Evolutionary conservation across 2,888 invertebrate species (phyloP).

Genomic region (Aproaerema taeniolella): DNA sequence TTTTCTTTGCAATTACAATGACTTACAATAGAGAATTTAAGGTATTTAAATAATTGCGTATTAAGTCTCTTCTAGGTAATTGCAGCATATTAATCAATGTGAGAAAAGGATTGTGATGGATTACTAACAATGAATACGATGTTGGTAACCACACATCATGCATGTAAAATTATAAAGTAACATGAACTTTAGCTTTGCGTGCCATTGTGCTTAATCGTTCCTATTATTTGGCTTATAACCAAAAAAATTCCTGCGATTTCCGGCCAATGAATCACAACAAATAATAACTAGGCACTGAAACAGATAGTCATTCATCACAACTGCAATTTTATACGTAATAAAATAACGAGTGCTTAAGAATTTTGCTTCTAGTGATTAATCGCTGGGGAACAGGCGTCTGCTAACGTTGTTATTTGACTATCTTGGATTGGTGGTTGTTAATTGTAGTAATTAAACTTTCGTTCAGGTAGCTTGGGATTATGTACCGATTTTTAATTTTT

Average conservation of each 20-base stretch:
- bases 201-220: no score
- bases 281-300: slow-evolving; percentile 35
- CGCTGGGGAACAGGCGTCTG: slow-evolving; percentile 28
- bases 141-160: no score
- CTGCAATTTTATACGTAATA: slow-evolving; percentile 43
- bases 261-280: slow-evolving; percentile 30
- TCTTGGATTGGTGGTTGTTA: slow-evolving; percentile 31
- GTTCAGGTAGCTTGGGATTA: slow-evolving; percentile 21
- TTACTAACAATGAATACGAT: no score
- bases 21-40: not conserved
- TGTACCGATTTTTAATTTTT: no score
- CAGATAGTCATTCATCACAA: slow-evolving; percentile 46
- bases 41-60: no score
- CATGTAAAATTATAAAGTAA: no score
- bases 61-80: no score
- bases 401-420: slow-evolving; percentile 38
- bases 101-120: no score
- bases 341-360: slow-evolving; percentile 34
- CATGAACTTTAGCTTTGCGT: no score
- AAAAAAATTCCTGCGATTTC: slow-evolving; percentile 28
- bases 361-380: slow-evolving; percentile 47
- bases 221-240: not conserved
- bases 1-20: not conserved
- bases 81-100: no score
- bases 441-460: slow-evolving; percentile 34